Percentiles rank a stretch among this genome's conserved stretches.
Conservation (phyloP, 2,888 invertebrate species). For the Caenorhabditis afra region DNA sequence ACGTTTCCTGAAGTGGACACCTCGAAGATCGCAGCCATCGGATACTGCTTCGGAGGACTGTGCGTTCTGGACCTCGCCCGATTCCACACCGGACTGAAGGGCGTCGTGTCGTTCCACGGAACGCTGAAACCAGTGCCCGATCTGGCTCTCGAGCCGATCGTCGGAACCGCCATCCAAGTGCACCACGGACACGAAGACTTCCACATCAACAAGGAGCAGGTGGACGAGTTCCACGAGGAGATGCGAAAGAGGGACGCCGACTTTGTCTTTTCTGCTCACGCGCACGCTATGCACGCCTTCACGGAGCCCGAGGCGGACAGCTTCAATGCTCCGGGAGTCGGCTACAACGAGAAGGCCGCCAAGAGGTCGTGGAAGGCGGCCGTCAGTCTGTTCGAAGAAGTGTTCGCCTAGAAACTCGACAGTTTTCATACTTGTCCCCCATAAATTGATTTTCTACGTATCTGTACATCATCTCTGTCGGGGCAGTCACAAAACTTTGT, state of each 20-base stretch:
- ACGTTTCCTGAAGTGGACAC: slow-evolving; percentile 56
- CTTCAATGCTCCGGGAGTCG: slow-evolving; percentile 61
- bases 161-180: slow-evolving; percentile 63
- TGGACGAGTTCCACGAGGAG: slow-evolving; percentile 69
- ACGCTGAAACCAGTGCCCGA: slow-evolving; percentile 72
- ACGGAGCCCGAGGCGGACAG: slow-evolving; percentile 66
- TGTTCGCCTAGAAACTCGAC: background rate
- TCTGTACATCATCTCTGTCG: background rate
- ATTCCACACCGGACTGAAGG: slow-evolving; percentile 59
- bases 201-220: slow-evolving; percentile 68
- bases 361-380: slow-evolving; percentile 67
- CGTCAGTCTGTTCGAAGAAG: slow-evolving; percentile 51
- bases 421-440: background rate
- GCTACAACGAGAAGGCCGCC: slow-evolving; percentile 67
- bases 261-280: slow-evolving; percentile 71
- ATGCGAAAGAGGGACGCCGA: slow-evolving; percentile 71
- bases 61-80: slow-evolving; percentile 76
- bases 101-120: slow-evolving; percentile 77
- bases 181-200: slow-evolving; percentile 75
- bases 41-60: slow-evolving; percentile 78
- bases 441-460: background rate
- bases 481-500: slow-evolving; percentile 28
- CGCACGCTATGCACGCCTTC: slow-evolving; percentile 73
- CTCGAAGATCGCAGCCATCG: slow-evolving; percentile 68
- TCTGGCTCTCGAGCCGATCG: slow-evolving; percentile 50